These are phyloP conservation scores for Onchidella celtica DNA, from an alignment of 2,888 invertebrate genomes.

Conservation along the genomic window DNA sequence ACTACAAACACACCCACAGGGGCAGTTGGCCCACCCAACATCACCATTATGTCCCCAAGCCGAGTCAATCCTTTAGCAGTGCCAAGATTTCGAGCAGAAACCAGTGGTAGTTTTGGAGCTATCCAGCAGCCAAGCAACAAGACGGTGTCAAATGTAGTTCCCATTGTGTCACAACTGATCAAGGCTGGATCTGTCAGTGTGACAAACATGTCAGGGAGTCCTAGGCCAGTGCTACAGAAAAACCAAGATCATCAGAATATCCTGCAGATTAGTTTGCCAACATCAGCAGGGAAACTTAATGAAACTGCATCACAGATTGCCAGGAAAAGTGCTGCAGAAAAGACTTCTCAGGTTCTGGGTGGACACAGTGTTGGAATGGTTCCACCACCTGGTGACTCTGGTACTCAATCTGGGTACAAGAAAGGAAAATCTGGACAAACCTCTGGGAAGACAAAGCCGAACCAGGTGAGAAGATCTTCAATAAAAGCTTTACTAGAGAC, in stretches of 20 bases:
- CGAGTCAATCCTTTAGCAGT: not conserved
- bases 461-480: not conserved
- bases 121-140: no score
- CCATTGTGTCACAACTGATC: not conserved
- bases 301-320: not conserved
- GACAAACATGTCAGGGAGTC: not conserved
- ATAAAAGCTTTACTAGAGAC: not conserved
- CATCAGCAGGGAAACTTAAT: not conserved
- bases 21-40: conserved; percentile 45
- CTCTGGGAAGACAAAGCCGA: not conserved
- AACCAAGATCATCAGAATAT: not conserved
- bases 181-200: not conserved
- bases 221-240: not conserved
- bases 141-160: not conserved
- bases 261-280: no score
- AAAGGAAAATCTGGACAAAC: conserved; percentile 12
- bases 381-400: not conserved
- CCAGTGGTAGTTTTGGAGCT: not conserved
- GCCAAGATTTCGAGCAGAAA: conserved; percentile 16
- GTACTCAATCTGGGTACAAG: not conserved
- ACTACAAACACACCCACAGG: conserved; percentile 38
- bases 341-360: not conserved
- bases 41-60: conserved; percentile 39
- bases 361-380: not conserved
- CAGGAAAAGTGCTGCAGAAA: not conserved